Conservation (phyloP, 1,140 invertebrate species). For the Agrypnia vestita region DNA sequence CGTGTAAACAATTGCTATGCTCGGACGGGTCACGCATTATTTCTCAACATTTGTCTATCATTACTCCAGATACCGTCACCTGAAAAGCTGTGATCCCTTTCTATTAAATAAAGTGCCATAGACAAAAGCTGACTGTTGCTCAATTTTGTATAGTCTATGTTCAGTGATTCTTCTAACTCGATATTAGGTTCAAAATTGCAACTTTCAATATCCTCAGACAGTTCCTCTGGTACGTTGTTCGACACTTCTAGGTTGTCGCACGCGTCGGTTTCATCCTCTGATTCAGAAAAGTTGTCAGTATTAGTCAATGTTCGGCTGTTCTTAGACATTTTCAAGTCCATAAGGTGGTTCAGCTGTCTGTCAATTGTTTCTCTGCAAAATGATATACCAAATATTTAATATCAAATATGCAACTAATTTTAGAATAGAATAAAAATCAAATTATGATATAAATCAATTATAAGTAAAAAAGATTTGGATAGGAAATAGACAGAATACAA, state of each 20-base stretch:
- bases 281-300: background rate
- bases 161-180: constrained; percentile 4
- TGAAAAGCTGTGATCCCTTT: background rate
- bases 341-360: background rate
- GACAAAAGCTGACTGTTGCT: constrained; percentile 14
- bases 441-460: too few relatives aligned
- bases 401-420: background rate
- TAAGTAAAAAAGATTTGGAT: too few relatives aligned
- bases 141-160: constrained; percentile 28
- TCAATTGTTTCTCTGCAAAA: constrained; percentile 32
- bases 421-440: too few relatives aligned
- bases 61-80: constrained; percentile 18
- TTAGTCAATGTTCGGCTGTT: background rate
- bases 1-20: too few relatives aligned
- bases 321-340: background rate
- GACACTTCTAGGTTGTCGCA: background rate
- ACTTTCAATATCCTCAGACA: background rate
- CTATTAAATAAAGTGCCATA: constrained; percentile 13
- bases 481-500: too few relatives aligned
- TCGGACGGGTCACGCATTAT: background rate
- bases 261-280: background rate
- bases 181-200: background rate
- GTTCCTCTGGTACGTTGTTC: background rate
- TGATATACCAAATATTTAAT: background rate
- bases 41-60: constrained; percentile 13